Evolutionary conservation across 1,140 invertebrate genomes (phyloP).

Genomic region (Eciton burchellii): DNA sequence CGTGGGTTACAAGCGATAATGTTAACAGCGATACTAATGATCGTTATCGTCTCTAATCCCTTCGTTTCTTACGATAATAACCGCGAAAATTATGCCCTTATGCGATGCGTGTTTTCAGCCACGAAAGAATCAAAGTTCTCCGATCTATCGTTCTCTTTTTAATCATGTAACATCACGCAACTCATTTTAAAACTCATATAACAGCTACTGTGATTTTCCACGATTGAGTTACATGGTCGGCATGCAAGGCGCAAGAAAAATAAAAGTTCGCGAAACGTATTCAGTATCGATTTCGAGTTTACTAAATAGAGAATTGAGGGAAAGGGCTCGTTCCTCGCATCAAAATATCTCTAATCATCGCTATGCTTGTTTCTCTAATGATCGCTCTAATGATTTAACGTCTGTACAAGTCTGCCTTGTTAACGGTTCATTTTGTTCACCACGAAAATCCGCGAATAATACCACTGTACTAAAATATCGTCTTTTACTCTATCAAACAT

Average conservation of each 20-base stretch:
- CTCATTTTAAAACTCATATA: slow-evolving; percentile 7
- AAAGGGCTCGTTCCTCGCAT: slow-evolving; percentile 11
- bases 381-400: not conserved
- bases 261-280: slow-evolving; percentile 21
- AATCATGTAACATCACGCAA: too few relatives aligned
- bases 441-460: slow-evolving; percentile 11
- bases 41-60: slow-evolving; percentile 3
- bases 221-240: slow-evolving; percentile 24
- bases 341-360: slow-evolving; percentile 15
- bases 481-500: slow-evolving; percentile 22
- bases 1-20: not conserved
- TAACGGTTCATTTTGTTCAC: slow-evolving; percentile 33
- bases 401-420: not conserved
- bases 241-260: slow-evolving; percentile 1
- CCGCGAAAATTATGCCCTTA: slow-evolving; percentile 35
- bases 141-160: not conserved
- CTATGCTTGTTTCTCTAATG: not conserved
- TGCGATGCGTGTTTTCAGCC: slow-evolving; percentile 16
- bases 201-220: too few relatives aligned
- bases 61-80: slow-evolving; percentile 18
- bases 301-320: slow-evolving; percentile 35
- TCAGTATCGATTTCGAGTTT: slow-evolving; percentile 12
- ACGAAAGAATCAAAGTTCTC: slow-evolving; percentile 31
- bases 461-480: not conserved
- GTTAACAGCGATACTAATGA: slow-evolving; percentile 32